phyloP scores from a whole-genome alignment of 2,113 vertebrate genomes.

The Ictidomys tridecemlineatus region DNA sequence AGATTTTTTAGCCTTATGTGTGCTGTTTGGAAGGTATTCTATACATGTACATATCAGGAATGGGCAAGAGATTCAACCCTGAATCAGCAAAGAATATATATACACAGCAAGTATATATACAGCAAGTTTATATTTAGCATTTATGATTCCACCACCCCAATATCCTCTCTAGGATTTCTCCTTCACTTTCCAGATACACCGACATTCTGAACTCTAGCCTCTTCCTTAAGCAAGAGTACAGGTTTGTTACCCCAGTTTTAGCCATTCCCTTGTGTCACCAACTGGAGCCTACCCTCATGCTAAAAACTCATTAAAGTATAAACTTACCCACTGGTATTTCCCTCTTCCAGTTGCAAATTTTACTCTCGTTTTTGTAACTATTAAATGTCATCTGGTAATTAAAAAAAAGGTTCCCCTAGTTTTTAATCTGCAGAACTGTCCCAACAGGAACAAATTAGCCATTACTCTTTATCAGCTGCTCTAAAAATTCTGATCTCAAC shows the following conservation, averaged over 20 bases:
- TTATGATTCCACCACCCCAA: background rate
- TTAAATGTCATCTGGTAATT: background rate
- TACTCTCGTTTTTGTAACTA: background rate
- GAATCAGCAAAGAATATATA: background rate
- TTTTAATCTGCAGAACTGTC: constrained; percentile 14
- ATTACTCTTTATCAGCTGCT: background rate
- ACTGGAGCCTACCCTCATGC: background rate
- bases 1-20: background rate
- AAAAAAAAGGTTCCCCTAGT: background rate
- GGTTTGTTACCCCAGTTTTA: background rate
- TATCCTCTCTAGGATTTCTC: background rate
- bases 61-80: background rate
- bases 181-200: background rate
- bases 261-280: background rate
- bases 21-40: background rate
- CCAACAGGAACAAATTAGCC: background rate
- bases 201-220: constrained; percentile 30
- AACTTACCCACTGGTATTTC: background rate
- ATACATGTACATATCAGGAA: background rate
- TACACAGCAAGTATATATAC: background rate
- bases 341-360: background rate
- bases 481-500: constrained; percentile 34
- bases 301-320: constrained; percentile 28
- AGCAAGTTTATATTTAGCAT: background rate
- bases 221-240: constrained; percentile 14